Base-by-base conservation (phyloP, 2,888 invertebrate species). In the Andricus quercusramuli region DNA sequence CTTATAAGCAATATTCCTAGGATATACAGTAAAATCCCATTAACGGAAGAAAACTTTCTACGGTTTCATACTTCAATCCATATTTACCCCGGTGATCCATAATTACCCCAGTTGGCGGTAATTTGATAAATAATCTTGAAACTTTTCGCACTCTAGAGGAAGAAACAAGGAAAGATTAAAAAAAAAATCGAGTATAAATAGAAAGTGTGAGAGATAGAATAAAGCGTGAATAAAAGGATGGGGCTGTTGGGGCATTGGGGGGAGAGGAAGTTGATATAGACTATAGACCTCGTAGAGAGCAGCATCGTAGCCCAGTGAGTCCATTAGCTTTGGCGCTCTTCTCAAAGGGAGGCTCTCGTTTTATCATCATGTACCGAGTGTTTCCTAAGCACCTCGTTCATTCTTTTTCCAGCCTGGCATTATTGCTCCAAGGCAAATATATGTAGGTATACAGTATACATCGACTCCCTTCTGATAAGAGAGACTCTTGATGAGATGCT, bases 301-400 rank as follows among this genome's bases (percentile, higher is more conserved):
- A 80, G 80, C 78, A 64, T 22, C 78, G 79, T 78, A 82, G 80
- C 51, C 29, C 77, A 84, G 81, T 80, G 79, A 79, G 80, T 83
- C 83, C 91, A 91, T 91, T 91, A 91, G 91, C 91, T 91, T 91
- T 90, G 91, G 90, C 89, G 91, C 88, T 88, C 85, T 87, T 89
- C 90, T 91, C 91, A 91, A 91, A 91, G 91, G 90, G 89, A 88
- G 86, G 87, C 86, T 86, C 85, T 85, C 90, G 90, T 90, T 90
- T 91, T 86, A 88, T 88, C 87, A 87, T 88, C 90, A 89, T 88
- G 85, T 91, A 91, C 90, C 86, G 85, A 86, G 88, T 91, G 90
- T 91, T 91, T 91, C 90, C 90, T 90, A 90, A 90, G 90, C 91
- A 90, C 88, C 87, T 83, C 83, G 79, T 83, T 84, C 85, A 81